phyloP scores from a whole-genome alignment of 2,797 vertebrate species.

The Chrosomus eos region DNA sequence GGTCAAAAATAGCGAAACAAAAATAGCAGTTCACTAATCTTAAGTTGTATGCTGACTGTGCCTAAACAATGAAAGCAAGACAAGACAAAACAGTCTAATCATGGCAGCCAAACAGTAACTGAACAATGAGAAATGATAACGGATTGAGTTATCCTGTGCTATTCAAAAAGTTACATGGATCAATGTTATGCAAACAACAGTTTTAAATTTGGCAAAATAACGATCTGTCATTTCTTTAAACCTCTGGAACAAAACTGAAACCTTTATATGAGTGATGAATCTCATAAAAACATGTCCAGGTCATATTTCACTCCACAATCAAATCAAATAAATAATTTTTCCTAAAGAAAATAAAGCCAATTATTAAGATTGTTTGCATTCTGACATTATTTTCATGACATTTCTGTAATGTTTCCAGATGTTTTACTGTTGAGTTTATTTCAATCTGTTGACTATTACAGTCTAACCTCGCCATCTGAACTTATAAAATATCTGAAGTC shows the following conservation, averaged over 20 bases:
- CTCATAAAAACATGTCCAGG: not conserved
- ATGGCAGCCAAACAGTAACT: constrained; percentile 40
- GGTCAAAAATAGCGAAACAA: not conserved
- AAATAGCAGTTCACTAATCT: constrained; percentile 43
- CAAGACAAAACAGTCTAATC: constrained; percentile 3
- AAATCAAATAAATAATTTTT: not conserved
- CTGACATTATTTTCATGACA: constrained; percentile 6
- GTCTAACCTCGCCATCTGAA: constrained; percentile 36
- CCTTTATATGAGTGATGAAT: not conserved
- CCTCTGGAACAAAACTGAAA: not conserved
- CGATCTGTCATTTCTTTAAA: constrained; percentile 3
- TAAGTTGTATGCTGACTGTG: constrained; percentile 31
- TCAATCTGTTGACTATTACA: not conserved
- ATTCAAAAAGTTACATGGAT: constrained; percentile 36
- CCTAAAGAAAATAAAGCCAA: not conserved
- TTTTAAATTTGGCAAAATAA: constrained; percentile 26
- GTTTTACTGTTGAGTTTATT: not conserved
- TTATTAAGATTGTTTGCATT: not conserved
- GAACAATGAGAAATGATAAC: constrained; percentile 40
- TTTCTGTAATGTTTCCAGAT: constrained; percentile 4
- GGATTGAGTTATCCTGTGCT: constrained; percentile 24
- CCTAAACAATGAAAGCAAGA: constrained; percentile 47
- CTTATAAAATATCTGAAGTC: constrained; percentile 28
- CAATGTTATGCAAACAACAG: not conserved
- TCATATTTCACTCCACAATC: not conserved